Conservation (phyloP, 2,797 vertebrate genomes). For the Xenentodon cancila region DNA sequence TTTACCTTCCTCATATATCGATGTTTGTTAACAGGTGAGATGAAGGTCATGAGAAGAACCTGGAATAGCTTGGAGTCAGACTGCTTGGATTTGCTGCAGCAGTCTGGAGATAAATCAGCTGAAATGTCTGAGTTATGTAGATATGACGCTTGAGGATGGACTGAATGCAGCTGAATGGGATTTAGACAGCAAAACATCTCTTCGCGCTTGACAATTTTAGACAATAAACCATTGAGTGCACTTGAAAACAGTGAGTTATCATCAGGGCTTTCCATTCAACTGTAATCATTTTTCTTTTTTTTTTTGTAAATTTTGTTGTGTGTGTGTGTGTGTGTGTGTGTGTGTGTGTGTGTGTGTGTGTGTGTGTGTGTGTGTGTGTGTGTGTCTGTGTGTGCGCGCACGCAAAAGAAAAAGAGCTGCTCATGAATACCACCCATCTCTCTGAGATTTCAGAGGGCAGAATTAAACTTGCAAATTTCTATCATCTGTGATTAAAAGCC, state of each 20-base stretch:
- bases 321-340: no score
- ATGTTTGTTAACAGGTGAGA: no score
- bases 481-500: slow-evolving; percentile 69
- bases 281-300: slow-evolving; percentile 62
- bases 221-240: slow-evolving; percentile 70
- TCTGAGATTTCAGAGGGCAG: slow-evolving; percentile 60
- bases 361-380: no score
- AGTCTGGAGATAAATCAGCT: slow-evolving; percentile 59
- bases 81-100: slow-evolving; percentile 63
- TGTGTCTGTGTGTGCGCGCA: neutral
- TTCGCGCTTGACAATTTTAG: slow-evolving; percentile 64
- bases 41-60: no score
- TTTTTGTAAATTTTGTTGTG: slow-evolving; percentile 36
- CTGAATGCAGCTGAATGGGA: slow-evolving; percentile 68
- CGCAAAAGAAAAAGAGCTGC: slow-evolving; percentile 42
- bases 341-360: no score
- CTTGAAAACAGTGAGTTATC: slow-evolving; percentile 65
- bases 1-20: no score
- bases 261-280: slow-evolving; percentile 53
- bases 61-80: no score
- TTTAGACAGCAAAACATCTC: slow-evolving; percentile 67
- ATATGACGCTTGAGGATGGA: slow-evolving; percentile 57
- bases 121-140: slow-evolving; percentile 61
- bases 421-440: slow-evolving; percentile 13
- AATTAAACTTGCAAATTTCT: slow-evolving; percentile 73